Conservation (phyloP, 2,888 invertebrate species). For the Lymantria dispar region DNA sequence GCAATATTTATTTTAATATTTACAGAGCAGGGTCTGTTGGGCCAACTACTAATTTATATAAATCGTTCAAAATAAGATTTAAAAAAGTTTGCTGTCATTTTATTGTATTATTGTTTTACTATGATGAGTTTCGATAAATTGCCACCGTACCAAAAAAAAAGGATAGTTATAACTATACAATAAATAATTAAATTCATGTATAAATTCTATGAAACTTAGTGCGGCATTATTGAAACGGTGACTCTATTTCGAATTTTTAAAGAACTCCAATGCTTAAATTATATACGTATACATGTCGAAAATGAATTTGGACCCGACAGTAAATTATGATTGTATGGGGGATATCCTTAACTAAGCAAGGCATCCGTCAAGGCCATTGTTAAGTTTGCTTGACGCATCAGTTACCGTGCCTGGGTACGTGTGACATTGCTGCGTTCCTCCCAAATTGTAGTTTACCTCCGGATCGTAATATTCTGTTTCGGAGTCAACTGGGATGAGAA, state of each 20-base stretch:
- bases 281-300: constrained; percentile 73
- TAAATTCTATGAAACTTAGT: constrained; percentile 24
- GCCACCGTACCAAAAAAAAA: constrained; percentile 32
- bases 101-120: constrained; percentile 20
- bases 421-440: constrained; percentile 77
- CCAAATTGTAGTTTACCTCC: constrained; percentile 76
- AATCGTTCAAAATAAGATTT: constrained; percentile 16
- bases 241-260: constrained; percentile 72
- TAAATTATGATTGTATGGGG: constrained; percentile 32
- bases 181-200: constrained; percentile 17
- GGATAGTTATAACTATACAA: constrained; percentile 16
- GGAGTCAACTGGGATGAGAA: constrained; percentile 79
- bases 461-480: constrained; percentile 79
- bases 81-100: constrained; percentile 12
- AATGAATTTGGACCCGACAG: constrained; percentile 72
- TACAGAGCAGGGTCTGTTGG: too few relatives aligned
- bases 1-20: too few relatives aligned
- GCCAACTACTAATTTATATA: too few relatives aligned
- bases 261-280: constrained; percentile 59
- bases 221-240: constrained; percentile 51
- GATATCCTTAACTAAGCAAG: constrained; percentile 74
- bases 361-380: constrained; percentile 83
- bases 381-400: constrained; percentile 74
- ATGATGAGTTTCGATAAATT: constrained; percentile 18
- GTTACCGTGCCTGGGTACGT: constrained; percentile 71